A percentile compares a stretch with the other conserved stretches of the same genome.
Evolutionary conservation across 2,113 vertebrate species (phyloP).

Genomic region (Turdus rufiventris): DNA sequence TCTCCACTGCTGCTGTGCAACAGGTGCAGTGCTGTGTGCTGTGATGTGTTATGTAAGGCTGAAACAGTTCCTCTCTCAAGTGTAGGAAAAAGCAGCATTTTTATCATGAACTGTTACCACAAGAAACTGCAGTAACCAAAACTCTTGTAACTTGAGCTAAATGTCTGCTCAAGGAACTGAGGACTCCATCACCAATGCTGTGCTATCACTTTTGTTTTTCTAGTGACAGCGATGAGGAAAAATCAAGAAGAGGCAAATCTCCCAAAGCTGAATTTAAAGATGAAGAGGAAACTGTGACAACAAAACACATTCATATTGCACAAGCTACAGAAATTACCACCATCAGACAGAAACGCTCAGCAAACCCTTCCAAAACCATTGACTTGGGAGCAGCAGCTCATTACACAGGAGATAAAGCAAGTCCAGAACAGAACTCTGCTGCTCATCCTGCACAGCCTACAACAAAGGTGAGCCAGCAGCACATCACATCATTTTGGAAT

Average conservation of each 20-base stretch:
- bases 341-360: slow-evolving; percentile 86
- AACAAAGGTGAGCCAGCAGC: slow-evolving; percentile 76
- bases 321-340: slow-evolving; percentile 93
- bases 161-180: not conserved
- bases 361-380: slow-evolving; percentile 90
- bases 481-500: not conserved
- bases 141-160: not conserved
- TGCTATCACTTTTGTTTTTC: slow-evolving; percentile 63
- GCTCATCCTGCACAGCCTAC: slow-evolving; percentile 64
- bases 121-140: not conserved
- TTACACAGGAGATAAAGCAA: slow-evolving; percentile 88
- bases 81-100: not conserved
- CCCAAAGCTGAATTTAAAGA: slow-evolving; percentile 91
- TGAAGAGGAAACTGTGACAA: slow-evolving; percentile 92
- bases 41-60: not conserved
- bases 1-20: not conserved
- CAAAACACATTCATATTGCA: slow-evolving; percentile 90
- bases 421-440: slow-evolving; percentile 73
- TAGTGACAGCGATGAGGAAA: slow-evolving; percentile 89
- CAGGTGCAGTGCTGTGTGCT: not conserved
- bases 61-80: not conserved
- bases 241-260: slow-evolving; percentile 82
- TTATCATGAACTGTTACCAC: not conserved
- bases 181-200: not conserved
- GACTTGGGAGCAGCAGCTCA: slow-evolving; percentile 93